Percentiles rank a stretch among this genome's conserved stretches.
These are phyloP conservation scores for Marronus borbonicus DNA, from an alignment of 2,888 invertebrate genomes.

Conservation along the genomic window DNA sequence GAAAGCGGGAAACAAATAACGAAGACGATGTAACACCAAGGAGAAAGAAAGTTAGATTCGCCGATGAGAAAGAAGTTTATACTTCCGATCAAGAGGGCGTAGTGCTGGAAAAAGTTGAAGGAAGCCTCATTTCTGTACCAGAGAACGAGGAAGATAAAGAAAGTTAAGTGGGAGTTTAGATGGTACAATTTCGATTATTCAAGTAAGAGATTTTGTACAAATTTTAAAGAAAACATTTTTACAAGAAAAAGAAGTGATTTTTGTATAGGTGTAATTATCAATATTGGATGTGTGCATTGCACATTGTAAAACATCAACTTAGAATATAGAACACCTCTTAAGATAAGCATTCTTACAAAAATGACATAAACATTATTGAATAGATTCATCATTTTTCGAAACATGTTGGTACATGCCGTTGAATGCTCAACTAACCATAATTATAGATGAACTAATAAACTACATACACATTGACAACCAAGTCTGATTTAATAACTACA, in stretches of 20 bases:
- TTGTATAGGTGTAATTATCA: conserved; percentile 1
- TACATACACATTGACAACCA: too few relatives aligned
- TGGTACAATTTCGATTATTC: not conserved
- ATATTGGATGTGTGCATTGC: not conserved
- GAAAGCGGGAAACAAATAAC: conserved; percentile 1
- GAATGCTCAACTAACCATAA: too few relatives aligned
- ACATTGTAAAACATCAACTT: not conserved
- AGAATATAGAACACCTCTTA: too few relatives aligned
- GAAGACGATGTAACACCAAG: conserved; percentile 41
- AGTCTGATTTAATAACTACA: too few relatives aligned
- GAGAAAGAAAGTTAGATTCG: conserved; percentile 41
- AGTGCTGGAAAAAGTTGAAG: conserved; percentile 32
- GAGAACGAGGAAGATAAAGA: conserved; percentile 9
- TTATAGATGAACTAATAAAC: too few relatives aligned
- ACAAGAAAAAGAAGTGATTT: not conserved
- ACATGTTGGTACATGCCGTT: too few relatives aligned
- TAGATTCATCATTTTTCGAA: too few relatives aligned
- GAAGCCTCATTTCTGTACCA: not conserved
- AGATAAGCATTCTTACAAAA: too few relatives aligned
- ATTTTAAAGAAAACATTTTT: conserved; percentile 9
- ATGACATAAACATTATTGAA: too few relatives aligned
- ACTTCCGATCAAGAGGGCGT: conserved; percentile 19
- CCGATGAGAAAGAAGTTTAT: conserved; percentile 31
- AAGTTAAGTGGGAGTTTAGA: not conserved
- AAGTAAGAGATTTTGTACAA: conserved; percentile 1